Evolutionary conservation across 2,888 invertebrate genomes (phyloP), one percentile per base, ranked within the genome.

Genomic region (Drosophila dives): DNA sequence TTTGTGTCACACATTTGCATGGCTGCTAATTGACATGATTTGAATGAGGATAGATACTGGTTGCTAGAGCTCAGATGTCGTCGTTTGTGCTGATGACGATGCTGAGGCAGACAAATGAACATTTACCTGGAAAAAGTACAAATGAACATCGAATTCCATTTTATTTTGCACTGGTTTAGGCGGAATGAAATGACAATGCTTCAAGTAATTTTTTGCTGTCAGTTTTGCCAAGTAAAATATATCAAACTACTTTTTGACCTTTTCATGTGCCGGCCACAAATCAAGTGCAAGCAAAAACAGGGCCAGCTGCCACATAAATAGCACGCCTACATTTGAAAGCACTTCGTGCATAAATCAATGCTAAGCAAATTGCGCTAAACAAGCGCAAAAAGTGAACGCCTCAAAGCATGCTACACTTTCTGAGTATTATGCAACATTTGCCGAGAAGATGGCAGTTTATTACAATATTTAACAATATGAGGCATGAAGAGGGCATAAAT

Each of bases 291-390:
- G 79, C 75, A 86, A 83, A 89, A 64, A 75, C 42, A 7, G 33
- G 10, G 20, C 45, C 76, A 82, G 70, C 66, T 80, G 80, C 58
- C 78, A 64, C 83, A 83, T 80, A 86, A 86, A 86, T 68, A 76
- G 75, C 71, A 74, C 81, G 72, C 84, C 84, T 79, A 86, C 81
- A 72, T 74, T 86, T 74, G 64, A 75, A 64, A 70, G 71, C 72
- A 66, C 75, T 56, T 67, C 50, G 58, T 76, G 81, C 85, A 85
- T 85, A 89, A 85, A 85, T 85, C 85, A 85, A 81, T 73, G 87
- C 65, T 61, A 73, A 83, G 61, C 53, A 69, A 55, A 49, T 20
- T 38, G 70, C 64, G 64, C 32, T 36, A 48, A 60, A 59, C 40
- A 50, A 48, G 33, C 53, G 48, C 55, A 55, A 51, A 70, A 72